These are phyloP conservation scores for Seriola quinqueradiata DNA, from an alignment of 2,113 vertebrate genomes.

Conservation along the genomic window DNA sequence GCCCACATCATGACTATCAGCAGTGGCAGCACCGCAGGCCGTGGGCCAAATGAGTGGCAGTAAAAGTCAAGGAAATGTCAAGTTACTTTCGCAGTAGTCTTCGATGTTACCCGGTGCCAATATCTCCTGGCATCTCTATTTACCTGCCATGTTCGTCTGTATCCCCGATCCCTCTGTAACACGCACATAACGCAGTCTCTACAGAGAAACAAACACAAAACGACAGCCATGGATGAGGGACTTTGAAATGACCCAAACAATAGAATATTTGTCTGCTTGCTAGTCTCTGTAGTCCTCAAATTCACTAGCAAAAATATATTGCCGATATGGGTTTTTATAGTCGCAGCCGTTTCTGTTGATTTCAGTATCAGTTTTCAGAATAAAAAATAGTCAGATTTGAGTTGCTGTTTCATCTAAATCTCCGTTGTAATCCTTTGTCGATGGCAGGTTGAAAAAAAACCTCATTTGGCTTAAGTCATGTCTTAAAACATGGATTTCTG, in stretches of 20 bases:
- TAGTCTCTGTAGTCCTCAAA: slow-evolving; percentile 69
- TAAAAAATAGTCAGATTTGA: slow-evolving; percentile 83
- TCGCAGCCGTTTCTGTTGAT: slow-evolving; percentile 73
- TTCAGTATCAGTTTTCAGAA: slow-evolving; percentile 70
- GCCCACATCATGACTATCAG: slow-evolving; percentile 78
- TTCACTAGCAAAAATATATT: slow-evolving; percentile 65
- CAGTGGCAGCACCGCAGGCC: slow-evolving; percentile 73
- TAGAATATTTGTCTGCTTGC: slow-evolving; percentile 77
- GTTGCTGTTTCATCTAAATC: slow-evolving; percentile 70
- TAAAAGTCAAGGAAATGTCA: slow-evolving; percentile 85
- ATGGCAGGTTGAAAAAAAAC: slow-evolving; percentile 60
- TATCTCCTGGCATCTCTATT: slow-evolving; percentile 87
- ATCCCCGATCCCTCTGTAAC: slow-evolving; percentile 75
- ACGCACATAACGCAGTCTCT: slow-evolving; percentile 76
- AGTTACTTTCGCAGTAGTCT: slow-evolving; percentile 83
- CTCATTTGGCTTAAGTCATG: slow-evolving; percentile 65
- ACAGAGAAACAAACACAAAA: slow-evolving; percentile 74
- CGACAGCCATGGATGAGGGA: slow-evolving; percentile 87
- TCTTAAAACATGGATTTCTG: slow-evolving; percentile 81
- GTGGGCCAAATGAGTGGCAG: slow-evolving; percentile 77
- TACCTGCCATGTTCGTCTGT: slow-evolving; percentile 84
- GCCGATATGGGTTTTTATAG: slow-evolving; percentile 73
- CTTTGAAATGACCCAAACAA: slow-evolving; percentile 86
- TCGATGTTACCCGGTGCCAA: slow-evolving; percentile 90
- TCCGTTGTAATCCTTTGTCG: slow-evolving; percentile 49